A percentile compares a stretch with the other conserved stretches of the same genome.
Evolutionary conservation across 2,797 vertebrate genomes (phyloP).

Genomic region (Oceanodroma leucorhoa): DNA sequence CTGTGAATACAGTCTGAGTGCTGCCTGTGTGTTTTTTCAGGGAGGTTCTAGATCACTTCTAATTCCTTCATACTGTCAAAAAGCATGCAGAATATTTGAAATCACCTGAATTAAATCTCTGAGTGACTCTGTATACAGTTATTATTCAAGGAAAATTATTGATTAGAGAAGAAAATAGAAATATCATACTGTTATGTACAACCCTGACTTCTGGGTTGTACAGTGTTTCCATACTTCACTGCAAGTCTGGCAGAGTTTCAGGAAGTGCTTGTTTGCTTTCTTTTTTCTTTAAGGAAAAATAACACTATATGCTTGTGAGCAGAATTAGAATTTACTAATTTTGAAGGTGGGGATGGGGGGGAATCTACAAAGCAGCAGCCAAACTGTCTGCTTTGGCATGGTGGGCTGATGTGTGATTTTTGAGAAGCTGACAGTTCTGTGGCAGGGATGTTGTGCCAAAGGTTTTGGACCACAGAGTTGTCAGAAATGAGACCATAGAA

Average conservation of each 20-base stretch:
- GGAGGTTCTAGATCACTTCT: neutral
- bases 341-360: neutral
- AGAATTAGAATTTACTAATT: neutral
- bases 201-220: neutral
- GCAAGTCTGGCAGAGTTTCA: neutral
- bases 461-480: neutral
- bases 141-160: neutral
- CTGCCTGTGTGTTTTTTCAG: neutral
- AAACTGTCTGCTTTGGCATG: neutral
- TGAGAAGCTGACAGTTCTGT: neutral
- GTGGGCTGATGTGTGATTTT: neutral
- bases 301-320: neutral
- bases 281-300: neutral
- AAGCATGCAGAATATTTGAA: neutral
- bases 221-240: neutral
- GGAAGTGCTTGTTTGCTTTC: neutral
- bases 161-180: neutral
- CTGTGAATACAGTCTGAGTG: neutral
- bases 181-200: neutral
- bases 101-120: neutral
- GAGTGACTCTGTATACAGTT: neutral
- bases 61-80: neutral
- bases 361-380: neutral
- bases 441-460: neutral
- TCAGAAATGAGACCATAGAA: neutral